Conservation (phyloP, 1,140 invertebrate species). For the Tetragonula clypearis region DNA sequence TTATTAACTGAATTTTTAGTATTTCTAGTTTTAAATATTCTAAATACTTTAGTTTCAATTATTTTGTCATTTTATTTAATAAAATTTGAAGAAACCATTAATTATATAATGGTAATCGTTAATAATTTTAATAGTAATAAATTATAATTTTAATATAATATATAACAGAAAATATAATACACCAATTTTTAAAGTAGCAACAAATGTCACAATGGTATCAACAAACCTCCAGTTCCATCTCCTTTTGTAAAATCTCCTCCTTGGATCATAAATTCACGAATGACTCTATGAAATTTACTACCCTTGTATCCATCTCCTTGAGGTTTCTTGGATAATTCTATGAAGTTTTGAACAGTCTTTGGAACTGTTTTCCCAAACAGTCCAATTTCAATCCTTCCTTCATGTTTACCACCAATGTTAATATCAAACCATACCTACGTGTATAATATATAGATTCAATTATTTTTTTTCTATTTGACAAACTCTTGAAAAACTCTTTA, state of each 20-base stretch:
- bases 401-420: slow-evolving; percentile 89
- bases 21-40: too few relatives aligned
- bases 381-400: slow-evolving; percentile 94
- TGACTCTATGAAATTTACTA: slow-evolving; percentile 95
- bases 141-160: too few relatives aligned
- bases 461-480: background rate
- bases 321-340: slow-evolving; percentile 90
- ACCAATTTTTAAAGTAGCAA: background rate
- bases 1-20: background rate
- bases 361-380: slow-evolving; percentile 97
- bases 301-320: slow-evolving; percentile 93
- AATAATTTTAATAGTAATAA: too few relatives aligned
- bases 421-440: slow-evolving; percentile 97
- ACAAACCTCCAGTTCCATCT: slow-evolving; percentile 93
- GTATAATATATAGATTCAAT: slow-evolving; percentile 36
- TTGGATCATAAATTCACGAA: slow-evolving; percentile 98
- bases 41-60: too few relatives aligned
- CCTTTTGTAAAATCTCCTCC: slow-evolving; percentile 96
- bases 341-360: slow-evolving; percentile 96
- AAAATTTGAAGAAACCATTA: background rate
- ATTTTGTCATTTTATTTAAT: background rate
- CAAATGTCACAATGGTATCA: slow-evolving; percentile 34
- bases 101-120: too few relatives aligned
- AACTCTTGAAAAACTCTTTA: background rate
- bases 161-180: background rate